Conservation (phyloP, 2,888 invertebrate genomes). For the Tipula lateralis region DNA sequence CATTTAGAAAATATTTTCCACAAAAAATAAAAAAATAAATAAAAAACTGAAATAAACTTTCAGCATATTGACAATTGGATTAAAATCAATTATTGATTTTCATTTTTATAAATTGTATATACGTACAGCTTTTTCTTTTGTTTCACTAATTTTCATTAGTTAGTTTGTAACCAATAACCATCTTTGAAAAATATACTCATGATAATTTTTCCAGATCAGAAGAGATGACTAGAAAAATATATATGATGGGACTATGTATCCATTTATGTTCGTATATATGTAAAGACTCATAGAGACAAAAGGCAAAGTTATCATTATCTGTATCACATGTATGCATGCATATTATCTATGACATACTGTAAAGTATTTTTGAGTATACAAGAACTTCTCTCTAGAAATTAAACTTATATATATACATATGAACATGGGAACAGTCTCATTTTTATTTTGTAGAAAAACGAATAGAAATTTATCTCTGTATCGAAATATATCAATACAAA, state of each 20-base stretch:
- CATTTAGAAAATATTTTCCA: background rate
- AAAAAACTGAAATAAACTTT: background rate
- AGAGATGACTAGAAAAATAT: background rate
- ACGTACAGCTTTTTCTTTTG: background rate
- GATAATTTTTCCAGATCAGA: constrained; percentile 1
- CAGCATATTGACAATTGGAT: constrained; percentile 19
- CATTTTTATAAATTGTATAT: background rate
- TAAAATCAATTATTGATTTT: constrained; percentile 24
- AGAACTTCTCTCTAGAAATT: background rate
- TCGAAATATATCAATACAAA: background rate
- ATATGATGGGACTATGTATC: background rate
- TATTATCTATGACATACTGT: background rate
- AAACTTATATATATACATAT: background rate
- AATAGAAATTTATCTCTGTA: background rate
- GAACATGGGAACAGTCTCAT: no score
- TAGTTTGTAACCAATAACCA: constrained; percentile 19
- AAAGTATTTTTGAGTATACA: background rate
- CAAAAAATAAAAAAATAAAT: background rate
- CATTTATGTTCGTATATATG: background rate
- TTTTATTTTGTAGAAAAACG: background rate
- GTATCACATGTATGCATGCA: background rate
- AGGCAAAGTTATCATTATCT: background rate
- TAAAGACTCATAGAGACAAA: background rate
- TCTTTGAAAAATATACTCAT: background rate
- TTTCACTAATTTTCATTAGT: constrained; percentile 1